These are phyloP conservation scores for Dascillus cervinus DNA, from an alignment of 2,888 invertebrate genomes.

Conservation along the genomic window DNA sequence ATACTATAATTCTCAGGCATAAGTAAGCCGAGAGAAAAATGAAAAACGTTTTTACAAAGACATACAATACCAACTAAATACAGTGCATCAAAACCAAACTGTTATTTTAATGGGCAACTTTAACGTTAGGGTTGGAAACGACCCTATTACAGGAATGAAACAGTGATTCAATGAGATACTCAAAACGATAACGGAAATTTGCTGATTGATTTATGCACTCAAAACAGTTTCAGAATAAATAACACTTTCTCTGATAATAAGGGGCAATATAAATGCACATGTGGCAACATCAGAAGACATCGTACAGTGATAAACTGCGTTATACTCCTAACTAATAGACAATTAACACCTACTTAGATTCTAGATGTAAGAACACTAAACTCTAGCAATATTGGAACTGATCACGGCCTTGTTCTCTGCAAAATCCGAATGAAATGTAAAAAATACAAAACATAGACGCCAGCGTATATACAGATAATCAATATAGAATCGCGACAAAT, in stretches of 20 bases:
- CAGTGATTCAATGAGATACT: conserved; percentile 4
- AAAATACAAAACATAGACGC: too few species aligned
- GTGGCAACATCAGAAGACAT: conserved; percentile 10
- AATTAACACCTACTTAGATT: conserved; percentile 8
- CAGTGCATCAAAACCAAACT: too few species aligned
- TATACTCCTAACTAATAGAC: conserved; percentile 14
- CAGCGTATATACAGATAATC: too few species aligned
- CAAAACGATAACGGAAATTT: conserved; percentile 8
- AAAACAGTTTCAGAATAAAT: conserved; percentile 9
- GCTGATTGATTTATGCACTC: conserved; percentile 5
- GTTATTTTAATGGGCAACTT: conserved; percentile 1
- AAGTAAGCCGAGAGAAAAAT: too few species aligned
- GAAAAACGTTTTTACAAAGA: too few species aligned
- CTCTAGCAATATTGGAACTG: conserved; percentile 8
- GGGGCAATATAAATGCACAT: conserved; percentile 12
- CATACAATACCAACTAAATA: too few species aligned
- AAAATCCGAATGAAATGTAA: too few species aligned
- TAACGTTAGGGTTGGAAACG: conserved; percentile 2
- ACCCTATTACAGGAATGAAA: conserved; percentile 1
- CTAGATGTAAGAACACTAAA: conserved; percentile 11
- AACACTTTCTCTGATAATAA: conserved; percentile 13
- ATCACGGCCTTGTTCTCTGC: conserved; percentile 9
- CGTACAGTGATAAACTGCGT: conserved; percentile 10
- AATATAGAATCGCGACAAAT: too few species aligned
- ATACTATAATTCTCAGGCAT: too few species aligned